These are phyloP conservation scores for Chrysoperla carnea DNA, from an alignment of 1,140 invertebrate species.

Conservation along the genomic window DNA sequence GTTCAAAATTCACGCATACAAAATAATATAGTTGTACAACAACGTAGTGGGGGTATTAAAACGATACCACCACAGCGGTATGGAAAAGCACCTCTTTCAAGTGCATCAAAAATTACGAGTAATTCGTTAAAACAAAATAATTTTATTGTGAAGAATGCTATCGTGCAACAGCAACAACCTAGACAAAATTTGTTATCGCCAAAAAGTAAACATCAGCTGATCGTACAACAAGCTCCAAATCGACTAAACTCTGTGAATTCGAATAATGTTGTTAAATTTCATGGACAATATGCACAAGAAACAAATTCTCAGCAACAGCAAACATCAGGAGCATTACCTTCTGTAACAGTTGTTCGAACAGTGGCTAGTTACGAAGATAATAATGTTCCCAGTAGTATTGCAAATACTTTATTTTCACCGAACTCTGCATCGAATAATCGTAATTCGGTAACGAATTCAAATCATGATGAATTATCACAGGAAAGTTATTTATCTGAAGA, in stretches of 20 bases:
- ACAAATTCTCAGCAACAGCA: not conserved
- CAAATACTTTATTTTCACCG: not conserved
- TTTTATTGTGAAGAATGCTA: not conserved
- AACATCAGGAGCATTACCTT: not conserved
- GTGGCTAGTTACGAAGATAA: not conserved
- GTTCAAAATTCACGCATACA: slow-evolving; percentile 1
- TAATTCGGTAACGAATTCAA: not conserved
- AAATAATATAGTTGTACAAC: slow-evolving; percentile 8
- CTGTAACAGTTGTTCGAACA: not conserved
- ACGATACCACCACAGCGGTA: slow-evolving; percentile 15
- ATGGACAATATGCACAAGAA: not conserved
- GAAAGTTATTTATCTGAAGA: not conserved
- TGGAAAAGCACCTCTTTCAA: slow-evolving; percentile 3
- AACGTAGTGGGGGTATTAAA: slow-evolving; percentile 11
- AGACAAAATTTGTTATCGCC: not conserved
- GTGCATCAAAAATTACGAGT: not conserved
- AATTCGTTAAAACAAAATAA: not conserved
- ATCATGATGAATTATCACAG: not conserved
- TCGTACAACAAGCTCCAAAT: not conserved
- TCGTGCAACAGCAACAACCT: not conserved
- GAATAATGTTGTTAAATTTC: not conserved
- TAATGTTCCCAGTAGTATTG: not conserved
- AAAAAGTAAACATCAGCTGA: not conserved
- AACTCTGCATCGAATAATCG: not conserved
- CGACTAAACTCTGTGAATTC: not conserved